Conservation (phyloP, 2,797 vertebrate species). For the Muraenolepis orangiensis region DNA sequence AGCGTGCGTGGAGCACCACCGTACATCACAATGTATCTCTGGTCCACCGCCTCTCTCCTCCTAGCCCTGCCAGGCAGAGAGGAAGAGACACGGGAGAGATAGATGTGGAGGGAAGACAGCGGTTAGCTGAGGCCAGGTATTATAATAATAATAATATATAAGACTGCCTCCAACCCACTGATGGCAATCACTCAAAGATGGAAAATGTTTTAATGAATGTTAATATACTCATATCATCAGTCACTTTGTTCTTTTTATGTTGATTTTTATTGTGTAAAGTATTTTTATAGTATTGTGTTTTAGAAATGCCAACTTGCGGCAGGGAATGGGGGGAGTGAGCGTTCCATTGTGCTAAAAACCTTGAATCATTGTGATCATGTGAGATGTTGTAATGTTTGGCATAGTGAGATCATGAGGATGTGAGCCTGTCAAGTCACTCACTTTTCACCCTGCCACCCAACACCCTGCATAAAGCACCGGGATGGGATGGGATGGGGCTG, state of each 20-base stretch:
- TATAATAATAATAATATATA: background rate
- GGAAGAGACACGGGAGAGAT: background rate
- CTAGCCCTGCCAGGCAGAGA: slow-evolving; percentile 4
- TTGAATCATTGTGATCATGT: background rate
- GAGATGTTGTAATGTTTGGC: background rate
- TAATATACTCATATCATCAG: no score
- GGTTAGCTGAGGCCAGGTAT: slow-evolving; percentile 26
- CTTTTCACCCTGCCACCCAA: background rate
- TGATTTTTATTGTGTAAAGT: no score
- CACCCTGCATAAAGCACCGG: background rate
- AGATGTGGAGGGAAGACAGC: background rate
- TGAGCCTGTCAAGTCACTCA: slow-evolving; percentile 1
- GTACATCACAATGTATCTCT: background rate
- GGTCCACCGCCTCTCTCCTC: slow-evolving; percentile 9
- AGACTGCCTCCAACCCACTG: background rate
- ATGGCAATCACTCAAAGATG: no score
- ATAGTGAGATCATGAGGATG: background rate
- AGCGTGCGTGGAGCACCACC: slow-evolving; percentile 11
- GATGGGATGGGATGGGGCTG: background rate
- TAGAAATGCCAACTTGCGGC: no score
- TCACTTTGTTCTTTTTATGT: no score
- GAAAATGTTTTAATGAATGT: no score
- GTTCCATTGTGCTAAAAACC: no score
- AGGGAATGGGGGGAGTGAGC: no score
- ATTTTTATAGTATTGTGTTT: no score